Percentiles rank a stretch among this genome's conserved stretches.
Conservation (phyloP, 2,797 vertebrate genomes). For the Sandelia bainsii region DNA sequence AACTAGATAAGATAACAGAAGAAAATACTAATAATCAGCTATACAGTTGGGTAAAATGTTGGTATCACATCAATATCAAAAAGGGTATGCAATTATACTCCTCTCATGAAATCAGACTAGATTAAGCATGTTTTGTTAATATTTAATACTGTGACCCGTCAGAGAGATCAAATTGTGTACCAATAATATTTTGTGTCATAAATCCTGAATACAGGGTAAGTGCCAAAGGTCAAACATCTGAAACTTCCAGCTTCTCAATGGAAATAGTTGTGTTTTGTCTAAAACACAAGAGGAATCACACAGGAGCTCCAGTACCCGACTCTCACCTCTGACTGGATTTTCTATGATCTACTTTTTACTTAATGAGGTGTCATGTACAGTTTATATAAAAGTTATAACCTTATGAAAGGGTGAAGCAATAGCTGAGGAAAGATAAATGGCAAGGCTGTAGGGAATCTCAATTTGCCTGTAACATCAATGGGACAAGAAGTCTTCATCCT, state of each 20-base stretch:
- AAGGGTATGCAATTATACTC: too few species aligned
- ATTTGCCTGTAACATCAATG: slow-evolving; percentile 34
- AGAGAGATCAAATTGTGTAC: background rate
- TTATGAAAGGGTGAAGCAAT: slow-evolving; percentile 75
- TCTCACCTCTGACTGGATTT: slow-evolving; percentile 44
- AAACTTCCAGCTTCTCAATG: background rate
- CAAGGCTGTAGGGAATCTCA: slow-evolving; percentile 43
- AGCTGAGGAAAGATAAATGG: slow-evolving; percentile 62
- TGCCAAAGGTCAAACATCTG: background rate
- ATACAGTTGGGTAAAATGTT: too few species aligned
- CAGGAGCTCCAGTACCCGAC: slow-evolving; percentile 29
- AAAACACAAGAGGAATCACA: slow-evolving; percentile 41
- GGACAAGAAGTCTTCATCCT: slow-evolving; percentile 40
- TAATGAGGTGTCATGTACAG: slow-evolving; percentile 83
- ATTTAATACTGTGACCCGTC: background rate
- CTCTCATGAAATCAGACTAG: background rate
- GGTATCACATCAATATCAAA: too few species aligned
- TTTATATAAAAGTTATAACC: slow-evolving; percentile 81
- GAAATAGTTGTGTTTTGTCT: slow-evolving; percentile 35
- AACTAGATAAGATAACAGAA: slow-evolving; percentile 14
- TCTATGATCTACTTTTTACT: slow-evolving; percentile 62
- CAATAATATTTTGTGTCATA: background rate
- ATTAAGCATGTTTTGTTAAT: background rate
- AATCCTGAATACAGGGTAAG: background rate
- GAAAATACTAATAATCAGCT: background rate